A percentile compares a stretch with the other conserved stretches of the same genome.
phyloP scores from a whole-genome alignment of 2,888 invertebrate genomes.

The Chloromyia formosa region DNA sequence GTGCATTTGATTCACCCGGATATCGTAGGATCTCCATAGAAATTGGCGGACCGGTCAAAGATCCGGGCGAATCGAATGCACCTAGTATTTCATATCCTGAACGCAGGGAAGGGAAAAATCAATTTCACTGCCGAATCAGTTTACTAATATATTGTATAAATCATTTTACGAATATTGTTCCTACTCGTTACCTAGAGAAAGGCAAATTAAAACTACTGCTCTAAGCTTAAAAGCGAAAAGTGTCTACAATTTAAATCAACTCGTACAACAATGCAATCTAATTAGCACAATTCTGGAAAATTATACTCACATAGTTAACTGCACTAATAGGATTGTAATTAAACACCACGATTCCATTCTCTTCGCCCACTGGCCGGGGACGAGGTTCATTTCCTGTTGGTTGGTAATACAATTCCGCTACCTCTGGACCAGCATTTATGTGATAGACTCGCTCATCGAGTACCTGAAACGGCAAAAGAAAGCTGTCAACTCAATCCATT shows the following conservation, averaged over 20 bases:
- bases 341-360: conserved; percentile 83
- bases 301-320: conserved; percentile 82
- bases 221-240: background rate
- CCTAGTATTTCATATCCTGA: no score
- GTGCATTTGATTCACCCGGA: no score
- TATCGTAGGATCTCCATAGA: no score
- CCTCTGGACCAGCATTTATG: conserved; percentile 74
- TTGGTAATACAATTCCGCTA: conserved; percentile 83
- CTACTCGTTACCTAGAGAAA: no score
- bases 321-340: conserved; percentile 87
- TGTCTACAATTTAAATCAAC: background rate
- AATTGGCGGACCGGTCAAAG: no score
- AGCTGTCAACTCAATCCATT: no score
- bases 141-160: no score
- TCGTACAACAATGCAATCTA: background rate
- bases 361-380: conserved; percentile 87
- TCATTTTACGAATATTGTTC: no score
- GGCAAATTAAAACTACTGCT: no score
- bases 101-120: no score
- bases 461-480: conserved; percentile 68
- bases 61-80: no score
- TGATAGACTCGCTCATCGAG: conserved; percentile 83
- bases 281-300: background rate
- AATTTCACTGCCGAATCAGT: no score
- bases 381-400: conserved; percentile 80